Evolutionary conservation across 2,113 vertebrate genomes (phyloP).

Genomic region (Charadrius vociferus): DNA sequence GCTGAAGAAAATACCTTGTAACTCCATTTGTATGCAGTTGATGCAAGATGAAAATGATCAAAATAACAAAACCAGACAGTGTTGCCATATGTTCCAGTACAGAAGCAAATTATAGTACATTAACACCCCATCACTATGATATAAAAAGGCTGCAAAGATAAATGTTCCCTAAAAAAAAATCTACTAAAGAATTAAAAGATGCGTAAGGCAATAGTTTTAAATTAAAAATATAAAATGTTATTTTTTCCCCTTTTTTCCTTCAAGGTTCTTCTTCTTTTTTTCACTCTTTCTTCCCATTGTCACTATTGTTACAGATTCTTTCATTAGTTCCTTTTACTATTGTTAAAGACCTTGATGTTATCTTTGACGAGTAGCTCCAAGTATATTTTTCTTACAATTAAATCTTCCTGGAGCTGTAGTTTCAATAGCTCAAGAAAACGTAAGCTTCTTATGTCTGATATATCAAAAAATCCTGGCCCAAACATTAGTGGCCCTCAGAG

Average conservation of each 20-base stretch:
- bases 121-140: conserved; percentile 16
- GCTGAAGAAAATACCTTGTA: background rate
- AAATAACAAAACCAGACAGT: conserved; percentile 33
- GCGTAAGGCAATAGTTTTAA: background rate
- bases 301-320: background rate
- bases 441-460: background rate
- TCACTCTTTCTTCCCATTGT: background rate
- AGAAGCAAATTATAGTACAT: conserved; percentile 21
- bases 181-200: background rate
- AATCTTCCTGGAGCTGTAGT: background rate
- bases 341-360: background rate
- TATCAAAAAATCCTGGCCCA: background rate
- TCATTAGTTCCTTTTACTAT: background rate
- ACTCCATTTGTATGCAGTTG: conserved; percentile 26
- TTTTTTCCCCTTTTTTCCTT: background rate
- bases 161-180: background rate
- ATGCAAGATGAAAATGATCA: background rate
- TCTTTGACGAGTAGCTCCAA: background rate
- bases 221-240: background rate
- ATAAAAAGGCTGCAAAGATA: conserved; percentile 16
- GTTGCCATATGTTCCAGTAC: conserved; percentile 51
- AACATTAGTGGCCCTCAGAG: background rate
- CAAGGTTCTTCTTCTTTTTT: background rate
- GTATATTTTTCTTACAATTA: background rate
- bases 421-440: background rate